Percentiles rank a stretch among this genome's conserved stretches.
phyloP scores from a whole-genome alignment of 2,888 invertebrate genomes.

The Blomia tropicalis region DNA sequence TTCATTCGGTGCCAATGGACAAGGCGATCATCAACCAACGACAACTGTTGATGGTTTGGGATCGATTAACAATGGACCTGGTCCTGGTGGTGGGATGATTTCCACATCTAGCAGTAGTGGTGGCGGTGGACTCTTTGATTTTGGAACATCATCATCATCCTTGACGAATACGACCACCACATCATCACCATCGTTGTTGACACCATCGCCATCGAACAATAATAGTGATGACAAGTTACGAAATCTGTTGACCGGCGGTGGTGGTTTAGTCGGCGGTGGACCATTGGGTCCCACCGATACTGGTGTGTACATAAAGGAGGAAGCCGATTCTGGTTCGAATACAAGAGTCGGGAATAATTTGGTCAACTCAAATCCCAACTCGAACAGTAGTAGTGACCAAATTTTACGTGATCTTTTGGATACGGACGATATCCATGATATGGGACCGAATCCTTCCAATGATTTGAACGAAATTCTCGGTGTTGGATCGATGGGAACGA shows the following conservation, averaged over 20 bases:
- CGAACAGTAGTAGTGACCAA: slow-evolving; percentile 9
- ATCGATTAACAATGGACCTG: neutral
- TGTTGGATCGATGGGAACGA: slow-evolving; percentile 6
- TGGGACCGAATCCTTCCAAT: slow-evolving; percentile 32
- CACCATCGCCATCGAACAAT: neutral
- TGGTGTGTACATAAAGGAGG: neutral
- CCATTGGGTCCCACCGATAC: neutral
- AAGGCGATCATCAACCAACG: slow-evolving; percentile 10
- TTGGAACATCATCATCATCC: neutral
- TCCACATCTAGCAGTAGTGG: too few relatives aligned
- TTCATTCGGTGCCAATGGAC: neutral
- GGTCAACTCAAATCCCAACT: neutral
- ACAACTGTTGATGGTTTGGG: neutral
- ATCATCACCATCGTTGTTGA: neutral
- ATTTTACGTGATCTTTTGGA: slow-evolving; percentile 45
- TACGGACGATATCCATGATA: slow-evolving; percentile 46
- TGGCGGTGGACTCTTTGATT: neutral
- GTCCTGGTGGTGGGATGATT: neutral
- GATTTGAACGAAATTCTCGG: slow-evolving; percentile 31
- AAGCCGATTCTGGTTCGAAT: neutral
- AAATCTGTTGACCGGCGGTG: slow-evolving; percentile 14
- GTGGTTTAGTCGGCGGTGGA: neutral
- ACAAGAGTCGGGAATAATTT: neutral
- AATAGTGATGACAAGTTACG: slow-evolving; percentile 11
- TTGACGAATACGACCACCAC: neutral